phyloP scores from a whole-genome alignment of 2,797 vertebrate species.

The Chelon auratus region DNA sequence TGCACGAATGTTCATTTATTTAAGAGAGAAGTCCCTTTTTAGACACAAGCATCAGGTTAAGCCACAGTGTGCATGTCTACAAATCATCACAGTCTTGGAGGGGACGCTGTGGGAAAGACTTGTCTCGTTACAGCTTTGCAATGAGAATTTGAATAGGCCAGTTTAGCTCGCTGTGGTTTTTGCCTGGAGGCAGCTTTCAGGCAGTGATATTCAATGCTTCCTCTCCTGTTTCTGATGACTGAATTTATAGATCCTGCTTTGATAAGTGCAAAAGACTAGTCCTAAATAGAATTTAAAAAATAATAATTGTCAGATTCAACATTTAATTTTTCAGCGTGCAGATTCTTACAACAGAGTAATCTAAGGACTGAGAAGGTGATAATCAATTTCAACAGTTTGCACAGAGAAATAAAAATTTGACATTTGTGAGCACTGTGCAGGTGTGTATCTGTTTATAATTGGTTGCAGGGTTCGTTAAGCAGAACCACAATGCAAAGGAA shows the following conservation, averaged over 20 bases:
- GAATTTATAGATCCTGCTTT: slow-evolving; percentile 63
- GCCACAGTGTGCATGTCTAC: slow-evolving; percentile 43
- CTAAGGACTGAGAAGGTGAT: background rate
- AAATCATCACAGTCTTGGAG: slow-evolving; percentile 60
- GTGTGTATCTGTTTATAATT: background rate
- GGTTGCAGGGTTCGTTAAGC: slow-evolving; percentile 13
- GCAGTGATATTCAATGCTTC: slow-evolving; percentile 69
- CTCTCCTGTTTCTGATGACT: slow-evolving; percentile 63
- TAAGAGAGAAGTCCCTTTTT: slow-evolving; percentile 56
- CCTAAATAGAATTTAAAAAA: slow-evolving; percentile 12
- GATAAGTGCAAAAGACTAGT: slow-evolving; percentile 32
- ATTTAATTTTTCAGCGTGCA: slow-evolving; percentile 6
- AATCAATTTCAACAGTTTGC: slow-evolving; percentile 7
- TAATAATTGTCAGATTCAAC: background rate
- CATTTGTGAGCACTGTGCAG: slow-evolving; percentile 6
- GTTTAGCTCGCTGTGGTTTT: slow-evolving; percentile 68
- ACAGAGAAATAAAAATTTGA: slow-evolving; percentile 9
- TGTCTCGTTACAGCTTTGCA: slow-evolving; percentile 65
- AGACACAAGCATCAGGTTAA: slow-evolving; percentile 45
- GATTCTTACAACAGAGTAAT: background rate
- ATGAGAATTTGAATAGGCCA: slow-evolving; percentile 67
- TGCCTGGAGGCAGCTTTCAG: slow-evolving; percentile 71
- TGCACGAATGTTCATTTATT: slow-evolving; percentile 66
- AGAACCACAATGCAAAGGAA: slow-evolving; percentile 14
- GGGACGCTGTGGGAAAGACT: slow-evolving; percentile 47